Evolutionary conservation across 30 jellyfish, hydroid and myxozoan genomes (phyloP).

Genomic region (Hydra vulgaris): DNA sequence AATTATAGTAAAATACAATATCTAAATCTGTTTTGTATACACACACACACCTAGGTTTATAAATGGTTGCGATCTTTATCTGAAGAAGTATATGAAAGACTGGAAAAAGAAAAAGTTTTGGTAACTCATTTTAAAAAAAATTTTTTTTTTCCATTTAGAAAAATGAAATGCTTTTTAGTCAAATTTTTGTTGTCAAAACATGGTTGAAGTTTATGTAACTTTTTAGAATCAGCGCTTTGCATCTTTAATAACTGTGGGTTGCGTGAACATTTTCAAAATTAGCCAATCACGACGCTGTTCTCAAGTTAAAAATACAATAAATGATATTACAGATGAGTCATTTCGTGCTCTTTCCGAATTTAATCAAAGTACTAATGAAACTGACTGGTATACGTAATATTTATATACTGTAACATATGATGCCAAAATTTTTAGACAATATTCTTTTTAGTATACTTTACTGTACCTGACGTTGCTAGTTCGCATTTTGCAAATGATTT

Average conservation of each 20-base stretch:
- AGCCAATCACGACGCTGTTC: constrained; percentile 51
- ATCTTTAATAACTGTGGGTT: constrained; percentile 42
- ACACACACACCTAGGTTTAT: constrained; percentile 67
- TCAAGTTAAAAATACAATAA: constrained; percentile 35
- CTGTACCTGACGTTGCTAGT: no score
- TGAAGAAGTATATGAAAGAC: constrained; percentile 82
- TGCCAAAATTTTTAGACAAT: no score
- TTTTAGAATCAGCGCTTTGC: constrained; percentile 77
- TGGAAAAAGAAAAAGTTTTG: constrained; percentile 50
- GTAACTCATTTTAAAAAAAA: constrained; percentile 41
- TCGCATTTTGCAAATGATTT: no score
- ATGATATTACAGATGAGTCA: constrained; percentile 38
- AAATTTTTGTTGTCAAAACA: no score
- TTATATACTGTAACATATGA: no score
- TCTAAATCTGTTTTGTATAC: no score
- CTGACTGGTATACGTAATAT: background rate
- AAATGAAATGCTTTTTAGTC: no score
- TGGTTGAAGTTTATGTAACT: background rate
- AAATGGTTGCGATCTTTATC: constrained; percentile 72
- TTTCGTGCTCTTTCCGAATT: constrained; percentile 44
- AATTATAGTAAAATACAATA: no score
- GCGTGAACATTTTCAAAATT: constrained; percentile 12
- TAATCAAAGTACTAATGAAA: constrained; percentile 26
- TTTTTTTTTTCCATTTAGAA: no score
- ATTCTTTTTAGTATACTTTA: no score